These are phyloP conservation scores for Caenorhabditis parvicauda DNA, from an alignment of 2,888 invertebrate species.

Conservation along the genomic window DNA sequence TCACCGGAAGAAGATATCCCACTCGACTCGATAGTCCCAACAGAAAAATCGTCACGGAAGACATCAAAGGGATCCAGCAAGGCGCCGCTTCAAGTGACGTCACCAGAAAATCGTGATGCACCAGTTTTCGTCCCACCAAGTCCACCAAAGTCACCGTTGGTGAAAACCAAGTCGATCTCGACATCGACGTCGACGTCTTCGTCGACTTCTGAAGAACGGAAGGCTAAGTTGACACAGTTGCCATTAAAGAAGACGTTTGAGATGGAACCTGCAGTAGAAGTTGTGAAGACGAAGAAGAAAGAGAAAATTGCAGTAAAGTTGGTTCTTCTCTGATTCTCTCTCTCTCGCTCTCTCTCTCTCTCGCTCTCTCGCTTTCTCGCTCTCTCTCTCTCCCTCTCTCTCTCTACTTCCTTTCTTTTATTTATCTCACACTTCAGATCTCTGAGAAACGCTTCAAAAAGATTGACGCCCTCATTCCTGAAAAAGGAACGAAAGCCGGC, in stretches of 20 bases:
- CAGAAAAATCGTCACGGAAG: constrained; percentile 5
- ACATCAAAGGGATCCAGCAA: constrained; percentile 8
- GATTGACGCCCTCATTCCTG: constrained; percentile 34
- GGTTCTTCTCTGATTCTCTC: constrained; percentile 3
- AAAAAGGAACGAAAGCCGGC: constrained; percentile 20
- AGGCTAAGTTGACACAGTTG: constrained; percentile 22
- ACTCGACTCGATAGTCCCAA: constrained; percentile 36
- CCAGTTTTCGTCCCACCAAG: constrained; percentile 30
- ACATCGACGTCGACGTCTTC: constrained; percentile 24
- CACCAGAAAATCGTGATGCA: constrained; percentile 4
- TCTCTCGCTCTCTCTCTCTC: not conserved
- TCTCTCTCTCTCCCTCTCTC: constrained; percentile 6
- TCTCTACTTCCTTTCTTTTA: constrained; percentile 15
- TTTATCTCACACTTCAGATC: constrained; percentile 36
- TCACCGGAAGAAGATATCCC: constrained; percentile 48
- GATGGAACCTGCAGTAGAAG: constrained; percentile 18
- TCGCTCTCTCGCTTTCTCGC: not conserved
- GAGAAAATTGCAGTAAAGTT: constrained; percentile 5
- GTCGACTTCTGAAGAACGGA: constrained; percentile 10
- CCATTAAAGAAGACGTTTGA: constrained; percentile 15
- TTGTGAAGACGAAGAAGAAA: constrained; percentile 21
- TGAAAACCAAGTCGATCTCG: constrained; percentile 8
- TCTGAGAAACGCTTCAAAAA: constrained; percentile 32
- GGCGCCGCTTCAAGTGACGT: constrained; percentile 2
- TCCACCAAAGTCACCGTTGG: constrained; percentile 23